Base-by-base conservation (phyloP, 2,797 vertebrate species). In the Betta splendens region DNA sequence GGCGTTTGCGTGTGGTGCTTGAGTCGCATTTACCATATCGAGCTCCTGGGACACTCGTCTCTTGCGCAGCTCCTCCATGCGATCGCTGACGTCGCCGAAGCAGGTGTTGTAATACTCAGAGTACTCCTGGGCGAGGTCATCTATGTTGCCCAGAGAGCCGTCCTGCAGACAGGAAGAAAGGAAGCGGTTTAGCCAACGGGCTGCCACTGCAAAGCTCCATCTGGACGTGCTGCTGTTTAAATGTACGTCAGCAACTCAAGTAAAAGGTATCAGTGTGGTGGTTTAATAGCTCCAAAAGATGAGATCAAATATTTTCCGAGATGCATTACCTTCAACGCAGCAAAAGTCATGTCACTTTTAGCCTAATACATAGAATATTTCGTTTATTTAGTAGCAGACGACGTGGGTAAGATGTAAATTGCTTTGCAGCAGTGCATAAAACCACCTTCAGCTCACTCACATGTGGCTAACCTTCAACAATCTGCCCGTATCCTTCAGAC, bases 91-190 rank as follows among this genome's bases (percentile, higher is more conserved):
- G 73, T 99, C 97, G 0, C 94, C 93, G 83, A 97, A 95, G 79
- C 95, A 97, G 75, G 97, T 98, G 63, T 97, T 98, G 85, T 98
- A 99, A 79, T 99, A 99, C 82, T 98, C 96, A 1, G 98, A 95
- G 89, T 98, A 98, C 84, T 99, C 96, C 81, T 99, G 94, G 0
- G 97, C 95, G 82, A 99, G 91, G 85, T 99, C 98, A 81, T 99
- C 97, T 69, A 99, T 99, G 84, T 95, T 99, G 57, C 95, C 98
- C 88, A 99, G 85, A 44, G 98, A 99, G 71, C 98, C 98, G 58
- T 99, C 98, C 98, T 99, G 63, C 11, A 69, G 16, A 76, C 21
- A 63, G 58, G 32, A 71, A 35, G 62, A 70, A 17, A 26, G 5
- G 25, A 9, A 20, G 36, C 0, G 5, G 32, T 55, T 82, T 23